phyloP scores from a whole-genome alignment of 2,113 vertebrate genomes.

The Xerus inauris region DNA sequence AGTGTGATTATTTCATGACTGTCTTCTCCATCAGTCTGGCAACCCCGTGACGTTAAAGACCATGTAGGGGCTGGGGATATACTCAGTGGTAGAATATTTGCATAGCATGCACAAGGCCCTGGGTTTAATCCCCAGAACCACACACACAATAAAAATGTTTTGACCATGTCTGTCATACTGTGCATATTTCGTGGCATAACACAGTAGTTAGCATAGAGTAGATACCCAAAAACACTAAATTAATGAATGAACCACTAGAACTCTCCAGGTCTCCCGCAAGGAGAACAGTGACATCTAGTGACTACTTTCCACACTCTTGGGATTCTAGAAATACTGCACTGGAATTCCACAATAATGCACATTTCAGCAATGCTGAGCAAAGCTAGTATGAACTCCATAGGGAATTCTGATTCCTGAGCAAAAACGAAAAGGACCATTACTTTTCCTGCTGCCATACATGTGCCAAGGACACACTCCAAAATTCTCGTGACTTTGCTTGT shows the following conservation, averaged over 20 bases:
- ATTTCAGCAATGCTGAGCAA: neutral
- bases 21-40: neutral
- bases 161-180: neutral
- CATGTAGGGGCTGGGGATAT: neutral
- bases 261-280: constrained; percentile 56
- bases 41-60: neutral
- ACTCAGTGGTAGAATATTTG: neutral
- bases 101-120: neutral
- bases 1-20: neutral
- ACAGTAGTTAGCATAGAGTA: neutral
- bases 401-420: neutral
- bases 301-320: neutral
- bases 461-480: neutral
- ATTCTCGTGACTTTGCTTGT: neutral
- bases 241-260: neutral
- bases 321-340: neutral
- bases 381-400: neutral
- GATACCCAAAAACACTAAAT: neutral
- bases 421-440: neutral
- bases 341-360: neutral
- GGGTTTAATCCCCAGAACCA: neutral
- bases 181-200: neutral
- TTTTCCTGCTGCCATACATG: too few relatives aligned
- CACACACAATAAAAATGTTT: neutral
- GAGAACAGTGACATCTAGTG: constrained; percentile 86